Evolutionary conservation across 2,888 invertebrate species (phyloP), one percentile per base, ranked within the genome.

Genomic region (Embidobia sp.): DNA sequence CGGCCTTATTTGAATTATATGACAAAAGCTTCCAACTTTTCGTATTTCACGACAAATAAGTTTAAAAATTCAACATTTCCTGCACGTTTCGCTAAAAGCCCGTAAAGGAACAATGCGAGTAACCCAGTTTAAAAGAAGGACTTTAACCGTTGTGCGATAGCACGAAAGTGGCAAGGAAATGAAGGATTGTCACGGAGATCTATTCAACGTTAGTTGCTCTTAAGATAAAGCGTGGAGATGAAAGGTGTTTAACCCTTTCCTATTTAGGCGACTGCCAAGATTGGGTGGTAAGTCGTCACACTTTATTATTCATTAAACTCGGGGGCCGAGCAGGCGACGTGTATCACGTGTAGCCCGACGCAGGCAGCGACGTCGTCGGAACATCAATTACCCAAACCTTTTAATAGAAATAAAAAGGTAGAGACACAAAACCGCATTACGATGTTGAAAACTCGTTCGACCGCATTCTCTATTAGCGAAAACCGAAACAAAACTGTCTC

Each of bases 121-220:
- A 49, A 40, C 29, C 16, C 37, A 48, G 46, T 49, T 49, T 63
- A 42, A 51, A 53, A 11, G 31, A 51, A 53, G 15, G 44, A 33
- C 13, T 26, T 53, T 19, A 63, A 40, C 19, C 49, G 29, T 6
- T 13, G 16, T 27, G 18, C 42, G 42, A 40, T 46, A 55, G 37
- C 7, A 42, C 29, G n/a, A 49, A 59, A 49, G 33, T 33, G 42
- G 40, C 46, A 33, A 59, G 61, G 70, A 61, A 72, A 72, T 72
- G 70, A 72, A 61, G 46, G 46, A 53, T 55, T 61, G 53, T 63
- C 53, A 63, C 61, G 61, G 44, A 69, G 49, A 61, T 53, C 33
- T 19, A 53, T 61, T 72, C 53, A 63, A 6, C 46, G 13, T 8
- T 16, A 19, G 10, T 29, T 7, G 35, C 46, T 26, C 37, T 51